Base-by-base conservation (phyloP, 2,888 invertebrate genomes). In the Pyrochroa serraticornis region DNA sequence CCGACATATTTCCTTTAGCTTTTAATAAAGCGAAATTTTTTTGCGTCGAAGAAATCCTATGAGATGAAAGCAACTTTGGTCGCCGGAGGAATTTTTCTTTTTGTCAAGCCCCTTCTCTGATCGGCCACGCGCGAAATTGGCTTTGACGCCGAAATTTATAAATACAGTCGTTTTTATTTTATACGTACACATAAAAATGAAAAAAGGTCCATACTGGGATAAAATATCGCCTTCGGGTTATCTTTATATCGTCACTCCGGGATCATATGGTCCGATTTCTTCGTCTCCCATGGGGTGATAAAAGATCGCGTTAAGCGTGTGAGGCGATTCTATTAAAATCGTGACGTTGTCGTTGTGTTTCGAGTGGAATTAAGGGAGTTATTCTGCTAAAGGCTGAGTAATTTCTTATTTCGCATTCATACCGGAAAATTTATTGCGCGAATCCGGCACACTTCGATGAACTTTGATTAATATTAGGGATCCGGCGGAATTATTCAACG, bases 51-150 rank as follows among this genome's bases (percentile, higher is more conserved):
- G 22, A 22, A 39, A 39, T 39, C 9, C 9, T 13, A 43, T 34
- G 33, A 50, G 42, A 46, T 33, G 44, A 51, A 57, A 30, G 39
- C 30, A 45, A 36, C 32, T 41, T 48, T 58, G 37, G 34, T 34
- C 35, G 57, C 42, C 52, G 42, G 42, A 22, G 22, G 22, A 22
- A 22, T 22, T 22, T 22, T 22, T 22, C 22, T 22, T 22, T 22
- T 22, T 22, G 22, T 22, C 22, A 22, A 22, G 22, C 22, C 30
- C 38, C 41, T 37, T 46, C 47, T 43, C 33, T 35, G 60, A 43
- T 41, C 51, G 38, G 30, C 55, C 37, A 52, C 55, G 55, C 60
- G 51, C 56, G 60, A 60, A 60, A 60, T 60, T 60, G 60, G 35
- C 55, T 56, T 56, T 55, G 55, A 60, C 60, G 43, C 46, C 22